These are phyloP conservation scores for Astyanax mexicanus DNA, from an alignment of 2,797 vertebrate species.

Conservation along the genomic window DNA sequence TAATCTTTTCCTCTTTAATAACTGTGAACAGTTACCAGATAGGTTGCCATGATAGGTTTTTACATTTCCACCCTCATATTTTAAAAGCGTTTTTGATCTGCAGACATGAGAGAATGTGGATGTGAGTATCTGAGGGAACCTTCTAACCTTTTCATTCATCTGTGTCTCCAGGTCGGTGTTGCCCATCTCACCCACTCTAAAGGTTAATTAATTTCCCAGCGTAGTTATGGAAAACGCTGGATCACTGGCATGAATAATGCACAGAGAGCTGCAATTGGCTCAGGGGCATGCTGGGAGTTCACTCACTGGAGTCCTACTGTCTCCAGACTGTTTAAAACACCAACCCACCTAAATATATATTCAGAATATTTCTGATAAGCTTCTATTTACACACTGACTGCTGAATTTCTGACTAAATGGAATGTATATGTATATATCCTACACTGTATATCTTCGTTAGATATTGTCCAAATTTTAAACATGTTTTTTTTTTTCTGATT, in stretches of 20 bases:
- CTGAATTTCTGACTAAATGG: background rate
- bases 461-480: too few relatives aligned
- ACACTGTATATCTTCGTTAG: too few relatives aligned
- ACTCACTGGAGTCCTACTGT: constrained; percentile 10
- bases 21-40: background rate
- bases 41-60: constrained; percentile 10
- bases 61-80: constrained; percentile 2
- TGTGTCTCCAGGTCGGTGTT: constrained; percentile 60
- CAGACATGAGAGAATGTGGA: constrained; percentile 26
- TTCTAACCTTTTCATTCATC: constrained; percentile 74
- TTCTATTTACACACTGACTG: background rate
- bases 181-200: constrained; percentile 67
- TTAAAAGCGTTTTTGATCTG: background rate
- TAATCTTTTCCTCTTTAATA: constrained; percentile 18
- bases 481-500: too few relatives aligned
- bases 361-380: background rate
- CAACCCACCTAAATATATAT: background rate
- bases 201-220: constrained; percentile 79
- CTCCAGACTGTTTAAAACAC: constrained; percentile 18
- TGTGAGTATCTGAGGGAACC: constrained; percentile 32
- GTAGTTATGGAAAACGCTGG: constrained; percentile 42
- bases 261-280: constrained; percentile 41
- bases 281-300: constrained; percentile 25
- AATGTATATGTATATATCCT: background rate
- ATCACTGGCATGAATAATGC: constrained; percentile 53